Evolutionary conservation across 2,113 vertebrate genomes (phyloP).

Genomic region (Guaruba guarouba): DNA sequence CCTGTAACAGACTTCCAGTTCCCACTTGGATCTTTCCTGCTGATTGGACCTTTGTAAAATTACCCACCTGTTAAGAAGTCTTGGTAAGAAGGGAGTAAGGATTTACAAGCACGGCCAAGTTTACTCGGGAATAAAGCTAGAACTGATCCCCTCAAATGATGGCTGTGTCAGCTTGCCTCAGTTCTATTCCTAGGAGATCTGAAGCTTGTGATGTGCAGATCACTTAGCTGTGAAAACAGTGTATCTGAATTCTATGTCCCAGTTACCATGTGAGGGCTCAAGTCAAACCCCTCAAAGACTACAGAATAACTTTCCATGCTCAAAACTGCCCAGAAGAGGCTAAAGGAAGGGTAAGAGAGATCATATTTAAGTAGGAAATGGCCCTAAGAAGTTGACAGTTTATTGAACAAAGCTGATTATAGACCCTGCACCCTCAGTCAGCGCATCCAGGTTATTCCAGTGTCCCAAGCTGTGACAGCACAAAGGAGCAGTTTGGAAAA

Average conservation of each 20-base stretch:
- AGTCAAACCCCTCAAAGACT: neutral
- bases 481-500: neutral
- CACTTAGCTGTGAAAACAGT: neutral
- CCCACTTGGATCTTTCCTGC: neutral
- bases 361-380: neutral
- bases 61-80: neutral
- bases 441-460: neutral
- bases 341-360: neutral
- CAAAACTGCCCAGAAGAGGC: neutral
- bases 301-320: neutral
- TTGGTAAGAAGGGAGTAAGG: neutral
- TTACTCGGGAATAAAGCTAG: neutral
- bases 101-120: neutral
- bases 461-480: neutral
- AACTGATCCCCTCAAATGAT: neutral
- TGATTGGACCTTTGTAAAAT: neutral
- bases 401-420: neutral
- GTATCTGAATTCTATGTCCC: neutral
- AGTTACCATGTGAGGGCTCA: neutral
- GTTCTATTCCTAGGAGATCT: neutral
- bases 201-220: neutral
- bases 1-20: neutral
- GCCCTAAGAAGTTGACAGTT: neutral
- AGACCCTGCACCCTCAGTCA: neutral
- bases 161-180: neutral